phyloP scores from a whole-genome alignment of 2,113 vertebrate species.

The Megaceryle maxima region DNA sequence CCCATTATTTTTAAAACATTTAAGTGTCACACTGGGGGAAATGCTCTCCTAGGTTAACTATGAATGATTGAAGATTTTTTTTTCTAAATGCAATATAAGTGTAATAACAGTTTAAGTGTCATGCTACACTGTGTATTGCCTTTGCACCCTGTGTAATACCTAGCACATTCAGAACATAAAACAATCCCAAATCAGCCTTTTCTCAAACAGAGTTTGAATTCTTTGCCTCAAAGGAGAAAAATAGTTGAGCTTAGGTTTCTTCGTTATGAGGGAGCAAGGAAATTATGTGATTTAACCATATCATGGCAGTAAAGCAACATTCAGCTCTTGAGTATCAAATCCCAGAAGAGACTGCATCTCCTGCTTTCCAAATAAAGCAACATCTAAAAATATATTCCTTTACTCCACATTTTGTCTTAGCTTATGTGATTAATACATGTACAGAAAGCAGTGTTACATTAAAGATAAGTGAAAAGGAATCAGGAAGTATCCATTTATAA shows the following conservation, averaged over 20 bases:
- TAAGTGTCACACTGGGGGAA: conserved; percentile 55
- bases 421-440: not conserved
- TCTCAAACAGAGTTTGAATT: conserved; percentile 69
- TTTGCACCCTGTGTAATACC: conserved; percentile 69
- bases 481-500: not conserved
- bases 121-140: conserved; percentile 32
- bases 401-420: not conserved
- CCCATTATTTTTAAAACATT: conserved; percentile 58
- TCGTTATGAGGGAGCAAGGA: conserved; percentile 57
- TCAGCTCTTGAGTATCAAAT: conserved; percentile 18
- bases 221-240: conserved; percentile 40
- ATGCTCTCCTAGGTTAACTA: conserved; percentile 56
- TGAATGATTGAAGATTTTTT: conserved; percentile 57
- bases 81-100: conserved; percentile 54
- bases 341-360: not conserved
- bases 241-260: conserved; percentile 39
- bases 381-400: conserved; percentile 23
- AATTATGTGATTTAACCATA: conserved; percentile 63
- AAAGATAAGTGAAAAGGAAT: conserved; percentile 19
- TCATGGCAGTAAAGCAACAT: conserved; percentile 14
- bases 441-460: not conserved
- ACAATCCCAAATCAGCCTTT: conserved; percentile 63
- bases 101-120: conserved; percentile 56
- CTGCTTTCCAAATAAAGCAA: conserved; percentile 20
- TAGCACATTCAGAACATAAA: conserved; percentile 61